A percentile compares a stretch with the other conserved stretches of the same genome.
Conservation (phyloP, 2,113 vertebrate genomes). For the Bostrychus sinensis region DNA sequence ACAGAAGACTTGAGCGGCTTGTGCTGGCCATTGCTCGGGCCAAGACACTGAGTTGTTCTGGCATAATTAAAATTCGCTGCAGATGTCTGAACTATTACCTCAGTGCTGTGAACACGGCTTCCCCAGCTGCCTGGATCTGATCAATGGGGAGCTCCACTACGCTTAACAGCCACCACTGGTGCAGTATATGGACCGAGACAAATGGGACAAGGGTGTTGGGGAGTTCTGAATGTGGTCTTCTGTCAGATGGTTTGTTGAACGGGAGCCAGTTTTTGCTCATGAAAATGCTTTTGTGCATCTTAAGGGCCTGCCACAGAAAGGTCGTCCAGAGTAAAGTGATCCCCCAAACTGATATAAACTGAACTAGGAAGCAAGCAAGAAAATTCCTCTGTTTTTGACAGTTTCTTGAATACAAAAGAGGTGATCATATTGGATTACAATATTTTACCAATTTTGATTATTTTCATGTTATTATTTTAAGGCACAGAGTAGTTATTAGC, state of each 20-base stretch:
- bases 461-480: background rate
- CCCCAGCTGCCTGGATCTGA: conserved; percentile 74
- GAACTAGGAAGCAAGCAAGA: background rate
- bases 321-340: conserved; percentile 37
- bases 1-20: conserved; percentile 57
- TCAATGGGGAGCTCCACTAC: conserved; percentile 71
- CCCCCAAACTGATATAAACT: conserved; percentile 38
- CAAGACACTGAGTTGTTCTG: conserved; percentile 72
- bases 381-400: background rate
- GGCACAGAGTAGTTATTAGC: too few relatives aligned
- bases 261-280: conserved; percentile 49
- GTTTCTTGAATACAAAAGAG: background rate
- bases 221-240: conserved; percentile 7
- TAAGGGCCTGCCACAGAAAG: conserved; percentile 26
- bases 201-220: conserved; percentile 4
- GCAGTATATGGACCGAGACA: conserved; percentile 38
- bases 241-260: conserved; percentile 27
- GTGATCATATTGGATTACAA: background rate
- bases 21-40: conserved; percentile 54
- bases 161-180: conserved; percentile 55
- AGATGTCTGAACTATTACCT: conserved; percentile 77
- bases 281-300: conserved; percentile 24
- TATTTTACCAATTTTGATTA: background rate
- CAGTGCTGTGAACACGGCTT: conserved; percentile 75
- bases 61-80: conserved; percentile 78